Base-by-base conservation (phyloP, 2,888 invertebrate species). In the Andrena praecox region DNA sequence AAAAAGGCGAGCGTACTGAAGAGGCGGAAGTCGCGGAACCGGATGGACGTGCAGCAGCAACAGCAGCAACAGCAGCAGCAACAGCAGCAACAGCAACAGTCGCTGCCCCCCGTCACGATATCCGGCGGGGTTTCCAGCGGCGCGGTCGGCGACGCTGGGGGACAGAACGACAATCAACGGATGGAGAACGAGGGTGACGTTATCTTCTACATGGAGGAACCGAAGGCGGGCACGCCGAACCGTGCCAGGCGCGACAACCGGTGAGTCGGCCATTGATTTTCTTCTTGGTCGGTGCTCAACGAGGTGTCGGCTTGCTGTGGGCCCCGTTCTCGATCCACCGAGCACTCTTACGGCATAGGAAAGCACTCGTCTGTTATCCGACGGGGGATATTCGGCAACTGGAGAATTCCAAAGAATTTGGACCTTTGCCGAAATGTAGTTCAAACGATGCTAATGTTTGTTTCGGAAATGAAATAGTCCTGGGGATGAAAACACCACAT, bases 1-100 rank as follows among this genome's bases (percentile, higher is more conserved):
- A 96, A 97, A 93, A 96, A 96, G 92, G 96, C 97, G 85, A 96
- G 96, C 90, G 96, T 97, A 86, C 95, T 97, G 88, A 96, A 96
- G 92, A 94, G 97, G 82, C 94, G 96, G 81, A 96, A 96, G 93
- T 96, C 96, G 70, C 94, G 96, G 90, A 96, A 96, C 90, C 95
- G 96, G 87, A 96, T 96, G 96, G 96, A 96, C 86, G 91, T 95
- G 35, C 93, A 94, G 7, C 91, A 93, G 35, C 93, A 94, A 6
- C 91, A 93, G 16, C 87, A 85, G 7, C 91, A 93, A 7, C 87
- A 85, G 77, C 92, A 73, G 60, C 90, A 87, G 77, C 90, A 24
- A 2, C 66, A 72, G 29, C 93, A 94, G 8, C 91, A 93, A 8
- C 87, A 85, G 77, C 92, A 73, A 66, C 90, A 87, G 79, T 81